Evolutionary conservation across 2,797 vertebrate genomes (phyloP), one percentile per base, ranked within the genome.

Genomic region (Anguilla pacifica): DNA sequence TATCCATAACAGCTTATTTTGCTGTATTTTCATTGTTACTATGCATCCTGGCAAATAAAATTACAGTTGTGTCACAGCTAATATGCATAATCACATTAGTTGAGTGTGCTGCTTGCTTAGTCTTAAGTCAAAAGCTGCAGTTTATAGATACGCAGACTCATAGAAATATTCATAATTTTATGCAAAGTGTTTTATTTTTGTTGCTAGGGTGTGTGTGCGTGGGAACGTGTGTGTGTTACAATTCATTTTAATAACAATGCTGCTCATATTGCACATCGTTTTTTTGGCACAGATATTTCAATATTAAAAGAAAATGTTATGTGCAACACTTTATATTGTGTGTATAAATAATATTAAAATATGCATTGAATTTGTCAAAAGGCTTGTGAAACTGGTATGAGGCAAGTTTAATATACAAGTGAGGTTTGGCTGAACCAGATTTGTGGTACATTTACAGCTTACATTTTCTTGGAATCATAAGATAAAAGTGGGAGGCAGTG

Each of bases 221-320:
- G 59, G 0, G 59, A 19, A 17, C 19, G 59, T 61, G 6, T 11
- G 64, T n/a, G 64, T 70, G 64, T 31, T 70, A 70, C 9, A 28
- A 70, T 70, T 70, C 28, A 70, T 70, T n/a, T 25, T n/a, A n/a
- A 70, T 70, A n/a, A 70, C 19, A 61, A 61, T 61, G 19, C 19
- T 61, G 59, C 17, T 70, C 25, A n/a, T n/a, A 61, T 61, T 70
- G 64, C 64, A 61, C 17, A 19, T 61, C 28, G 64, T 7, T 55
- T 70, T 10, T n/a, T 70, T 28, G n/a, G 64, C 64, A 70, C 25
- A 28, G 9, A n/a, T 64, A 64, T 64, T 70, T n/a, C n/a, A 70
- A 70, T 70, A 70, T 70, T 70, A n/a, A 70, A 70, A 28, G n/a
- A n/a, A 70, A 70, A 70, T 70, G n/a, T 28, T 70, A 70, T 70